Evolutionary conservation across 1,140 invertebrate species (phyloP).

Genomic region (Aethina tumida): DNA sequence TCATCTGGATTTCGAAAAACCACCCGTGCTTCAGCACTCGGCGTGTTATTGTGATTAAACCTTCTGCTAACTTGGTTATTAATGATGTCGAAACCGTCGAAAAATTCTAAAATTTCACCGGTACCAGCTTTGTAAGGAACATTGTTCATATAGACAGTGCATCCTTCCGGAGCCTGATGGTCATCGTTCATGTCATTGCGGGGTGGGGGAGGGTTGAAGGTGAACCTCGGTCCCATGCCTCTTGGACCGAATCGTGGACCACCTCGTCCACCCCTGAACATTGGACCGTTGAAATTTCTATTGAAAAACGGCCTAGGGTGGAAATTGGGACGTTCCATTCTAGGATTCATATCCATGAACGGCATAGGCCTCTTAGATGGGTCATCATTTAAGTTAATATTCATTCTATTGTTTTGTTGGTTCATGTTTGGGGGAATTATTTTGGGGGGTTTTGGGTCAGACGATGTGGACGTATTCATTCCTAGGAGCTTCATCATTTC

Average conservation of each 20-base stretch:
- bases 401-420: background rate
- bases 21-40: conserved; percentile 82
- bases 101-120: conserved; percentile 81
- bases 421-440: background rate
- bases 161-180: conserved; percentile 59
- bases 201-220: conserved; percentile 6
- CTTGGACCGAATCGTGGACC: conserved; percentile 23
- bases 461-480: conserved; percentile 7
- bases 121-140: conserved; percentile 76
- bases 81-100: conserved; percentile 62
- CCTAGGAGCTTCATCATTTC: conserved; percentile 38
- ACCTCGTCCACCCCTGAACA: conserved; percentile 12
- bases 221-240: conserved; percentile 4
- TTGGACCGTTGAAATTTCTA: conserved; percentile 7
- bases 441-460: too few species aligned
- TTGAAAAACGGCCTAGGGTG: conserved; percentile 12
- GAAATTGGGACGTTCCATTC: too few species aligned
- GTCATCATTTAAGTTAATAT: background rate
- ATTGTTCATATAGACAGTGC: conserved; percentile 74
- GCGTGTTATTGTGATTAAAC: conserved; percentile 73
- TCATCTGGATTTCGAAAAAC: conserved; percentile 66
- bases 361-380: background rate
- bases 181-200: conserved; percentile 13
- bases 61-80: conserved; percentile 69
- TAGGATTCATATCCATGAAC: too few species aligned